phyloP scores from a whole-genome alignment of 1,140 invertebrate genomes.

The Drosophila trapezifrons region DNA sequence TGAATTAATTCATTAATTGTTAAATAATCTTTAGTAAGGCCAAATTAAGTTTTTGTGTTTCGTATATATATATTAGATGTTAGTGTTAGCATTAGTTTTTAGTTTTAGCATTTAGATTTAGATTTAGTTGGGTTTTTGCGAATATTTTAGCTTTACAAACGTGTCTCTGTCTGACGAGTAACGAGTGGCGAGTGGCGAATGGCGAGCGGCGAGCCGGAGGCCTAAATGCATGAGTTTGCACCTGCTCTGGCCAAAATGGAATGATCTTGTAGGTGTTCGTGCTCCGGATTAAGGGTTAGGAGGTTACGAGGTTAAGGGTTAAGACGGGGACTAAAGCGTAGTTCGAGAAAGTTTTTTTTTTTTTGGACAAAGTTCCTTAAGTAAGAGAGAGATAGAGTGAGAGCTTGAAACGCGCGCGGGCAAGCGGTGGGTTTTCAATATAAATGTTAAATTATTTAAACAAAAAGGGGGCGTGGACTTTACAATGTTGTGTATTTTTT shows the following conservation, averaged over 20 bases:
- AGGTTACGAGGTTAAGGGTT: conserved; percentile 21
- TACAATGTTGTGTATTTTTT: conserved; percentile 17
- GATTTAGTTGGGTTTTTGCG: conserved; percentile 37
- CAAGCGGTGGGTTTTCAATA: conserved; percentile 78
- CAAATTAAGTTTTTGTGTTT: conserved; percentile 72
- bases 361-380: conserved; percentile 35
- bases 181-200: conserved; percentile 2
- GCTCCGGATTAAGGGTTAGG: conserved; percentile 28
- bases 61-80: conserved; percentile 56
- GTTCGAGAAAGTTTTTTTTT: conserved; percentile 24
- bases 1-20: conserved; percentile 53
- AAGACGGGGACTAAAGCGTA: conserved; percentile 30
- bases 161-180: conserved; percentile 14
- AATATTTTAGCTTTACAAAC: conserved; percentile 41
- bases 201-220: conserved; percentile 56
- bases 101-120: conserved; percentile 48
- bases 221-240: conserved; percentile 69
- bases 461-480: conserved; percentile 22
- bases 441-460: conserved; percentile 46
- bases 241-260: conserved; percentile 75
- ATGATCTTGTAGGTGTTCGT: conserved; percentile 76
- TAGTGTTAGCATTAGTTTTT: conserved; percentile 44
- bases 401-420: conserved; percentile 69
- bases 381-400: conserved; percentile 32
- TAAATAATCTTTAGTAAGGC: conserved; percentile 82